Percentiles rank a stretch among this genome's conserved stretches.
These are phyloP conservation scores for Actinemys pallida DNA, from an alignment of 2,113 vertebrate genomes.

Conservation along the genomic window DNA sequence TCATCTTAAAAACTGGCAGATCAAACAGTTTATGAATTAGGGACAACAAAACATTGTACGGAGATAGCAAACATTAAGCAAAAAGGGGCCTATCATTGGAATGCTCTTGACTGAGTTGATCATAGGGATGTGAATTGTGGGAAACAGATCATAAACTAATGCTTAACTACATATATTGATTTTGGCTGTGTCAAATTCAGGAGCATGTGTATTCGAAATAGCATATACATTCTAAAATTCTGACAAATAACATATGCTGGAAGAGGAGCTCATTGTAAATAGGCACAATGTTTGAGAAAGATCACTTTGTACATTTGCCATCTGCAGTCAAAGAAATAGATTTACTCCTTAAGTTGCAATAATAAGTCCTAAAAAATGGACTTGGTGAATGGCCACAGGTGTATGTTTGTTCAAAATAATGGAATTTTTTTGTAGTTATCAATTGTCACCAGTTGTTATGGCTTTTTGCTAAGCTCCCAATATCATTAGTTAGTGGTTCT, in stretches of 20 bases:
- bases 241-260: fast-evolving
- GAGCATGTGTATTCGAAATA: background rate
- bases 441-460: background rate
- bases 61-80: background rate
- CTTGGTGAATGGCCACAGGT: background rate
- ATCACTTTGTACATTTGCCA: background rate
- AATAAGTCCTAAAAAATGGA: background rate
- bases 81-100: background rate
- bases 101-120: background rate
- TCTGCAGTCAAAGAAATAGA: background rate
- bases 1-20: background rate
- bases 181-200: background rate
- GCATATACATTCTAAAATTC: background rate
- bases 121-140: background rate
- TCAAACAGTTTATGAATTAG: background rate
- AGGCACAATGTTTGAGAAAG: background rate
- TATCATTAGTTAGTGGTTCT: background rate
- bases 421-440: fast-evolving
- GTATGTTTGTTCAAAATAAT: background rate
- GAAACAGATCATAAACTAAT: background rate
- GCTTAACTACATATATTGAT: background rate
- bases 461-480: background rate
- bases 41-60: background rate
- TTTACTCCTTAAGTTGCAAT: background rate
- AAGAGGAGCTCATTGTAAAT: background rate